Evolutionary conservation across 2,797 vertebrate species (phyloP), one percentile per base, ranked within the genome.

Genomic region (Lycodopsis pacificus): DNA sequence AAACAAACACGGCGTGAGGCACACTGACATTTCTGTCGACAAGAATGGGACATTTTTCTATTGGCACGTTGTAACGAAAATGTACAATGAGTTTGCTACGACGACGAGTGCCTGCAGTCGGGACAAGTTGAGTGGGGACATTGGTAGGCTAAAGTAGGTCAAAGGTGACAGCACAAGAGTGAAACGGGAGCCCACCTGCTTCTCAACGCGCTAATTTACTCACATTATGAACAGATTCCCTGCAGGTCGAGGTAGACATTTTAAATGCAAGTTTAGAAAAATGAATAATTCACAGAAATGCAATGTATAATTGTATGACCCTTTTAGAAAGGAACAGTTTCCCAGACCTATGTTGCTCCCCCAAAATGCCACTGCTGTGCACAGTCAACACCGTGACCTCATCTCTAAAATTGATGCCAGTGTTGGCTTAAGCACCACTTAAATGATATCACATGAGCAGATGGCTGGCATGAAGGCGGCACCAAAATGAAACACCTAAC

Each of bases 111-210:
- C 58, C n/a, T 66, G 71, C 74, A 73, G 66, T 68, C 48, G 70
- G 46, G 62, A 51, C n/a, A 42, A 71, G 80, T 1, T 10, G 44
- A 17, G 57, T 46, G 13, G 68, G 76, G 1, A 38, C 13, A 38
- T 54, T 36, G 34, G 7, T 3, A 74, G 53, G 51, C 11, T 40
- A 90, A 59, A 93, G 80, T 94, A 87, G 94, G 93, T 88, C 91
- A 95, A 93, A 95, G 92, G 93, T 93, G 80, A 94, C 54, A 1
- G 36, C 82, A 80, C 63, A 76, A 84, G 68, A 73, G 25, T 65
- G 2, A 76, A 85, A 73, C 20, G 22, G 13, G 62, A 67, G 65
- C 17, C 30, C 13, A 36, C 5, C 19, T 61, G 15, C 54, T 71
- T 34, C 65, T 38, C 4, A 42, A 57, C 77, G 20, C 7, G 1